Evolutionary conservation across 2,888 invertebrate species (phyloP).

Genomic region (Hetaerina titia): DNA sequence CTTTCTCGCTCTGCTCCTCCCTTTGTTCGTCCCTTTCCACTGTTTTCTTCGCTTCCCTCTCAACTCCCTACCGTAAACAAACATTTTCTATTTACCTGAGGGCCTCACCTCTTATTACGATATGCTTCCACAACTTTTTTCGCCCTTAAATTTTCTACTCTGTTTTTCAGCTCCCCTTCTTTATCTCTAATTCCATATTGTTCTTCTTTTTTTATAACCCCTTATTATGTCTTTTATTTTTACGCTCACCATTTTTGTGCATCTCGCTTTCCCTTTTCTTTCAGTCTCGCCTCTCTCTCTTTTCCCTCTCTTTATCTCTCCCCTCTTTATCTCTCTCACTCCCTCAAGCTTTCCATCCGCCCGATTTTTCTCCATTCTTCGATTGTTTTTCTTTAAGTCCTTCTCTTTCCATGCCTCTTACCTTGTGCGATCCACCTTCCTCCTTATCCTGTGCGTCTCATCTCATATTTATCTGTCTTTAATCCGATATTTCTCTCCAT

Average conservation of each 20-base stretch:
- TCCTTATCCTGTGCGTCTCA: neutral
- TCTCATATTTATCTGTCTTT: neutral
- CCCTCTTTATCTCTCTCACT: neutral
- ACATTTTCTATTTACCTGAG: neutral
- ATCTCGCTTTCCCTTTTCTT: neutral
- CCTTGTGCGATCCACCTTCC: neutral
- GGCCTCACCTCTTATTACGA: neutral
- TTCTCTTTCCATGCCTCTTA: neutral
- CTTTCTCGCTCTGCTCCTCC: neutral
- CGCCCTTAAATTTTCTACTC: neutral
- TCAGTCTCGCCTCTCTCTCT: neutral
- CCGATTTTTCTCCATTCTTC: neutral
- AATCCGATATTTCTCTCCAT: neutral
- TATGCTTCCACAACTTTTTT: neutral
- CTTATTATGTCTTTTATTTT: neutral
- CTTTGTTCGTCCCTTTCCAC: neutral
- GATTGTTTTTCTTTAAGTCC: neutral
- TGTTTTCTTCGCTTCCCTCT: neutral
- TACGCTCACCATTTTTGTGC: neutral
- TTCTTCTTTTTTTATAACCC: too few relatives aligned
- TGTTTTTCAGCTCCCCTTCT: neutral
- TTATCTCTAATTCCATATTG: too few relatives aligned
- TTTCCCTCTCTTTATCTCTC: neutral
- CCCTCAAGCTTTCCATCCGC: neutral
- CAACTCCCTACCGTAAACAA: neutral